Evolutionary conservation across 2,113 vertebrate species (phyloP).

Genomic region (Toxostoma redivivum): DNA sequence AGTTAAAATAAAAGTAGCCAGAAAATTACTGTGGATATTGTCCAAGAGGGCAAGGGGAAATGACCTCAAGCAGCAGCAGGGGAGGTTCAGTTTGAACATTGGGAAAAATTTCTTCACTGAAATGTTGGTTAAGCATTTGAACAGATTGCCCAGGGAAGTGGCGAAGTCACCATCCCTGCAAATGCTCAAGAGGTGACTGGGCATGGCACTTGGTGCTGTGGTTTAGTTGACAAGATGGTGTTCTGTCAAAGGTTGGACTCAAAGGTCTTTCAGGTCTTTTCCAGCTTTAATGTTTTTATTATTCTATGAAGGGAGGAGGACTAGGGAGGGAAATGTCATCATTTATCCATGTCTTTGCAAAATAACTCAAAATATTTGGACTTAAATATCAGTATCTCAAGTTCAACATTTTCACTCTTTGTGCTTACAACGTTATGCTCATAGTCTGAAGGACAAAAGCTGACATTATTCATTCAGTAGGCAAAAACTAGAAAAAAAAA

Average conservation of each 20-base stretch:
- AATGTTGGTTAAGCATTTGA: background rate
- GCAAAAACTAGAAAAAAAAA: background rate
- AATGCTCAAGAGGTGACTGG: background rate
- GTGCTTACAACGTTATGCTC: background rate
- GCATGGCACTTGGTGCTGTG: background rate
- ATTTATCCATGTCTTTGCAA: background rate
- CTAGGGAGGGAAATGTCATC: background rate
- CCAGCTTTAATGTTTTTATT: background rate
- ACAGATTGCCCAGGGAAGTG: background rate
- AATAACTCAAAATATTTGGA: background rate
- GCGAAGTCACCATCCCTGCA: background rate
- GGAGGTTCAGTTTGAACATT: rapidly evolving
- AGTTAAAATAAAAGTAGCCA: background rate
- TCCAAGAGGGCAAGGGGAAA: background rate
- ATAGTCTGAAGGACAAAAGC: background rate
- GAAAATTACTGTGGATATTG: background rate
- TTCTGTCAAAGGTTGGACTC: background rate
- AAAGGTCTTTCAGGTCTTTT: background rate
- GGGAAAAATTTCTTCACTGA: background rate
- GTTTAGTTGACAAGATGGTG: background rate
- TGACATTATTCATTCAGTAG: background rate
- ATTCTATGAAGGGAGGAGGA: background rate
- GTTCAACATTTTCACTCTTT: background rate
- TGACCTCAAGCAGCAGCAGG: rapidly evolving
- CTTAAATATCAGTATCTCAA: background rate